A percentile compares a stretch with the other conserved stretches of the same genome.
These are phyloP conservation scores for Alligator mississippiensis DNA, from an alignment of 2,113 vertebrate species.

Conservation along the genomic window DNA sequence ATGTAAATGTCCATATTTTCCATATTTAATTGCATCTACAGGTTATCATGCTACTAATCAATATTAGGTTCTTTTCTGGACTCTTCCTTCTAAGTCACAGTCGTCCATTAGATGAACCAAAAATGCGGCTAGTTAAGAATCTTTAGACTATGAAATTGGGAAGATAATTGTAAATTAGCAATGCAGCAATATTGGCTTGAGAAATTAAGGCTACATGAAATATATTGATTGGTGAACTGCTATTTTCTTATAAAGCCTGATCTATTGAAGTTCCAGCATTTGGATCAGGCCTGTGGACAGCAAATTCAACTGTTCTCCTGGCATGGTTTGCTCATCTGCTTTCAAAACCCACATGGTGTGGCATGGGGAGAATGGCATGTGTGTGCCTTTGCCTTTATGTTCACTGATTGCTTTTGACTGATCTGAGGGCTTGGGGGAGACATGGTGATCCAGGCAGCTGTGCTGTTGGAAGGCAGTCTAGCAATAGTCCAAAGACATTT, in stretches of 20 bases:
- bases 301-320: background rate
- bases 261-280: background rate
- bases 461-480: background rate
- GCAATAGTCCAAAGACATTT: background rate
- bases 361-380: background rate
- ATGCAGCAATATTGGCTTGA: background rate
- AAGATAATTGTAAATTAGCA: background rate
- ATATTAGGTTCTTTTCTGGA: background rate
- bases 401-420: accelerated
- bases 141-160: background rate
- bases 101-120: background rate
- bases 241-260: background rate
- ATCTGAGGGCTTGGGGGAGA: background rate
- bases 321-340: background rate
- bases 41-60: background rate
- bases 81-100: background rate
- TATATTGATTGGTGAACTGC: background rate
- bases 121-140: background rate
- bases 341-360: accelerated
- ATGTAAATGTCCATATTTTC: background rate
- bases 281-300: background rate
- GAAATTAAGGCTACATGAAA: background rate
- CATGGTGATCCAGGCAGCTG: background rate
- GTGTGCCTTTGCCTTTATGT: accelerated
- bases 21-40: constrained; percentile 23